These are phyloP conservation scores for Mus spretus DNA, from an alignment of 2,797 vertebrate species.

Conservation along the genomic window DNA sequence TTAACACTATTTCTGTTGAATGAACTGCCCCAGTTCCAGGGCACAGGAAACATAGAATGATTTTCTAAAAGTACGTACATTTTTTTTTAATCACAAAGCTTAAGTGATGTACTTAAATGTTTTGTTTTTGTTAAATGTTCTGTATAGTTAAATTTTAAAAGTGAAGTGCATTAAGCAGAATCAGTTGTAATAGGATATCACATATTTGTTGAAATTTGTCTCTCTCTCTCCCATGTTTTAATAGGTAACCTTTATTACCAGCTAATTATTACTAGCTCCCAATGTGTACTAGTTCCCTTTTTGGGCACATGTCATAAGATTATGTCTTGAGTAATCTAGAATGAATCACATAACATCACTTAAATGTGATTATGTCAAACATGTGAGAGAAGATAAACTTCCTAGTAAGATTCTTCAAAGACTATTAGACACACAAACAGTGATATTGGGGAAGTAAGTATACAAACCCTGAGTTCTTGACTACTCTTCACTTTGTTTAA, in stretches of 20 bases:
- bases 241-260: conserved; percentile 1
- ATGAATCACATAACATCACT: background rate
- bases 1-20: background rate
- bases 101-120: conserved; percentile 8
- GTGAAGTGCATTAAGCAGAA: background rate
- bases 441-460: background rate
- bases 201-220: conserved; percentile 1
- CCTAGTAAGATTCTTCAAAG: background rate
- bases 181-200: background rate
- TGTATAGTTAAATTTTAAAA: background rate
- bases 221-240: background rate
- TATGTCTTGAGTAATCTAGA: background rate
- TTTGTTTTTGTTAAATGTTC: background rate
- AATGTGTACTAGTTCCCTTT: conserved; percentile 23
- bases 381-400: background rate
- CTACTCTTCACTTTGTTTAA: background rate
- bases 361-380: background rate
- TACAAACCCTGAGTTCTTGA: background rate
- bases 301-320: background rate
- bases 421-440: background rate
- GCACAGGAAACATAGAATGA: background rate
- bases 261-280: conserved; percentile 2
- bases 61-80: background rate
- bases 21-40: background rate
- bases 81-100: conserved; percentile 19